Evolutionary conservation across 2,888 invertebrate genomes (phyloP), one percentile per base, ranked within the genome.

Genomic region (Sericinus montela): DNA sequence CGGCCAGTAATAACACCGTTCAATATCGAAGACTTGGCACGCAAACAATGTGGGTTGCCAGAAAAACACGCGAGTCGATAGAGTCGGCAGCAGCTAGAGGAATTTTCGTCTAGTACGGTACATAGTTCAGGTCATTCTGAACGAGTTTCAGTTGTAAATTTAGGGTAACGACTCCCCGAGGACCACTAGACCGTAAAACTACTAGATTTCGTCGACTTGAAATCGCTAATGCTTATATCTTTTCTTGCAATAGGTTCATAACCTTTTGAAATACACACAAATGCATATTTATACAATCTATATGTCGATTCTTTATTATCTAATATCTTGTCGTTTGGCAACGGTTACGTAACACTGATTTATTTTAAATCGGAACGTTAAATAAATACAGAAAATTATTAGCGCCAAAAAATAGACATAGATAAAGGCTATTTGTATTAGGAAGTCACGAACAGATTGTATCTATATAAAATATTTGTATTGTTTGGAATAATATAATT

Each of bases 21-120:
- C 80, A 67, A 80, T 80, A 78, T 73, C 46, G 69, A 66, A 73
- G 70, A 72, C 72, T 81, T 81, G 80, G 80, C 81, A 79, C 77
- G 77, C 72, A 68, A 74, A 75, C 79, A 72, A 78, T 78, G 72
- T 76, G 69, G 76, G 74, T 68, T 79, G 80, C 77, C 80, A 80
- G 80, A 80, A 79, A 76, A 77, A 75, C 78, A 80, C 72, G 73
- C 71, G 69, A 69, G 69, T 64, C 66, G 69, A 65, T 64, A 69
- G 30, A 7, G 75, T 70, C 71, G 72, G 71, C 75, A 75, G 66
- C 67, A 69, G 64, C 64, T 58, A 25, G 25, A 29, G 25, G 15
- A 28, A 15, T 39, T 39, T 36, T 35, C 35, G 35, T 35, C 28
- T 40, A 19, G 32, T 29, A 34, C 37, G 37, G 50, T 30, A 29